phyloP scores from a whole-genome alignment of 2,113 vertebrate genomes.

The Cnemophilus loriae region DNA sequence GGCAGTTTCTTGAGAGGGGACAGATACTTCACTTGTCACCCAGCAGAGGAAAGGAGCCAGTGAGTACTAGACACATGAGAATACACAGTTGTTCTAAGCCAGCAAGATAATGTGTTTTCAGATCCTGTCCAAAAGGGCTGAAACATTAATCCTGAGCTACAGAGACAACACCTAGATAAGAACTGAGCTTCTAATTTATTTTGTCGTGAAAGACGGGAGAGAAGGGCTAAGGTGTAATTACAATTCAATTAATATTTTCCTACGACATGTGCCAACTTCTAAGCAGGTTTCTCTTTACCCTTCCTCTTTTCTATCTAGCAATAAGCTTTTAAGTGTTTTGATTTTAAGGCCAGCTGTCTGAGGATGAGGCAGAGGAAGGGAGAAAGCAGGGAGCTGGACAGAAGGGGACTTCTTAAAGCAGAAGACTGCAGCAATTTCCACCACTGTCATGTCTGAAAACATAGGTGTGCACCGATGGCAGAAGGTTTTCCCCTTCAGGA shows the following conservation, averaged over 20 bases:
- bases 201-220: not conserved
- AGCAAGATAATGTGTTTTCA: constrained; percentile 7
- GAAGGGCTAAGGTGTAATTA: not conserved
- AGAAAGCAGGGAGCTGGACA: not conserved
- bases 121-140: not conserved
- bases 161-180: constrained; percentile 42
- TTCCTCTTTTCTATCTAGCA: not conserved
- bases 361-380: not conserved
- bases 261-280: not conserved
- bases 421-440: not conserved
- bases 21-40: constrained; percentile 24
- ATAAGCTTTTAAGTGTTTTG: not conserved
- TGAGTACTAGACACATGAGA: not conserved
- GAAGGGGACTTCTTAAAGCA: not conserved
- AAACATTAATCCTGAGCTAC: constrained; percentile 28
- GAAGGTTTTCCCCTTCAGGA: not conserved
- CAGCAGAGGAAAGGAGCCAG: not conserved
- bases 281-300: not conserved
- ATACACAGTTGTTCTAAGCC: not conserved
- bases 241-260: constrained; percentile 6
- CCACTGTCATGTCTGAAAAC: not conserved
- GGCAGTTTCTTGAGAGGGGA: not conserved
- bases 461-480: not conserved
- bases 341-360: not conserved
- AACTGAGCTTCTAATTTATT: not conserved